Evolutionary conservation across 2,888 invertebrate species (phyloP).

Genomic region (Athalia cordata): DNA sequence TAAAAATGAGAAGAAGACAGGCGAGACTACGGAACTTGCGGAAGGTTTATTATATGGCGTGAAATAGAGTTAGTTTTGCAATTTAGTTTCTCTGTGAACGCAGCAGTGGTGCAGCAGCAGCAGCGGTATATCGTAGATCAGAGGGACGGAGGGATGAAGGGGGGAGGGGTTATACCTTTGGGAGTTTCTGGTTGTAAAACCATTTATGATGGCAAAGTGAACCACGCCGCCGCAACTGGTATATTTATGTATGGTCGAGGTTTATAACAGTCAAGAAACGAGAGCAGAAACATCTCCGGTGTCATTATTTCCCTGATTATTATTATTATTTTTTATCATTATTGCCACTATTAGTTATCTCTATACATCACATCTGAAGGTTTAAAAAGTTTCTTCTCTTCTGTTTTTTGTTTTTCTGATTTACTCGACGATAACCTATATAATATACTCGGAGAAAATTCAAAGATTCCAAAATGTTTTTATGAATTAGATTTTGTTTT

Average conservation of each 20-base stretch:
- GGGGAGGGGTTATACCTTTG: neutral
- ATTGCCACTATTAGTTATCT: too few species aligned
- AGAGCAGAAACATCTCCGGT: too few species aligned
- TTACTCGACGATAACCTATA: too few species aligned
- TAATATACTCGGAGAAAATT: too few species aligned
- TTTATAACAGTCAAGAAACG: neutral
- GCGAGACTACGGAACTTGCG: neutral
- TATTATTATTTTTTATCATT: too few species aligned
- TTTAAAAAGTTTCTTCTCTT: too few species aligned
- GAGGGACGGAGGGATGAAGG: too few species aligned
- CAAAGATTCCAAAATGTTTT: too few species aligned
- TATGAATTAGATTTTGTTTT: too few species aligned
- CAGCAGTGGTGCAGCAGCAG: neutral
- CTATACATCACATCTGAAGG: too few species aligned
- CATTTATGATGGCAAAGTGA: constrained; percentile 32
- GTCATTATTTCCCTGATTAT: too few species aligned
- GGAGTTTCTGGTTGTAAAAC: constrained; percentile 33
- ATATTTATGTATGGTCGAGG: neutral
- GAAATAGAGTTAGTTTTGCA: constrained; percentile 36
- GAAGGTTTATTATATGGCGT: constrained; percentile 20
- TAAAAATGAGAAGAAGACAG: neutral
- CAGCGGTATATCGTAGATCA: neutral
- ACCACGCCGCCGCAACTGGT: neutral
- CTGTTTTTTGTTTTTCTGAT: too few species aligned
- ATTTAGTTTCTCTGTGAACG: constrained; percentile 17